Evolutionary conservation across 1,140 invertebrate species (phyloP), one percentile per base, ranked within the genome.

Genomic region (Papilio glaucus): DNA sequence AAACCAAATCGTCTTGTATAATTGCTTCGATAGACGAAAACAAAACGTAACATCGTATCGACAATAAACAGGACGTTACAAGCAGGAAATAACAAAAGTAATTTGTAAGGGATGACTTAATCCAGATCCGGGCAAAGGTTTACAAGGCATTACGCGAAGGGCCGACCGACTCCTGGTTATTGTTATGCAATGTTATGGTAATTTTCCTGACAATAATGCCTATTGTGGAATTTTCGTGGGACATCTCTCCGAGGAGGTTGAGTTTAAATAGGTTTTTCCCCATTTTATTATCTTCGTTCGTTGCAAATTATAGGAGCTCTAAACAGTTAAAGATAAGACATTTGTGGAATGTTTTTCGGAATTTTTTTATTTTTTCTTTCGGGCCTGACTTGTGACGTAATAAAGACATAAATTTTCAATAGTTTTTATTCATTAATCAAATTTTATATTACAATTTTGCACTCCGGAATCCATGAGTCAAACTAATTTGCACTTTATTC

Each of bases 61-160:
- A 53, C 49, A 53, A 53, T 13, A 53, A 53, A 12, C 49, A 53
- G 49, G 9, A 18, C 4, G 21, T 49, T 18, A 21, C 45, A 45
- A 15, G 18, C 45, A 53, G 45, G 45, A 49, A 57, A 57, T 26
- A 57, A 57, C 49, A 57, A 57, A 26, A 24, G 21, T 26, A 24
- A 57, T 57, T 57, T 57, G 49, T 57, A 57, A 57, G 49, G 21
- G 49, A 57, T 57, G 49, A 57, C 49, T 57, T 57, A 57, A 57
- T 57, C 49, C 49, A 57, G 49, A 57, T 57, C 49, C 49, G 49
- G 6, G 18, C 42, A 13, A 24, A 57, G 49, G 49, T 57, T 57
- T 57, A 57, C 49, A 24, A 24, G 49, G 49, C 49, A 57, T 57
- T 57, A 57, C 49, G 45, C 45, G 49, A 57, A 57, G 18, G 49